These are phyloP conservation scores for Sericinus montela DNA, from an alignment of 2,888 invertebrate species.

Conservation along the genomic window DNA sequence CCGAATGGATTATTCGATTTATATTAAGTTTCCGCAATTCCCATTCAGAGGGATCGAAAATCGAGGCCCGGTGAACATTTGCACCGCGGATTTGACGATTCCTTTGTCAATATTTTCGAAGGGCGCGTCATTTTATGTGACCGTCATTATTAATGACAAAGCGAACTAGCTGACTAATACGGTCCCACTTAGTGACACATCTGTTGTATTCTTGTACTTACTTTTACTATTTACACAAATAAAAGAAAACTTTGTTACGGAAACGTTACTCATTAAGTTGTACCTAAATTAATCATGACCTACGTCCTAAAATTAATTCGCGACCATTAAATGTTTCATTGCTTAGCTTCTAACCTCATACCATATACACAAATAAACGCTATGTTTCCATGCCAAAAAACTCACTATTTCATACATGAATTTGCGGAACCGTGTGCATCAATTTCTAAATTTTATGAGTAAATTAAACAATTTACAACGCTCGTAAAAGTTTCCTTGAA, in stretches of 20 bases:
- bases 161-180: constrained; percentile 54
- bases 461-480: too few species aligned
- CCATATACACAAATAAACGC: not conserved
- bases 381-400: too few species aligned
- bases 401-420: too few species aligned
- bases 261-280: too few species aligned
- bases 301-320: too few species aligned
- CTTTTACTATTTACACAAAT: constrained; percentile 9
- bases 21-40: constrained; percentile 77
- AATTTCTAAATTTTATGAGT: too few species aligned
- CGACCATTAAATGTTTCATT: constrained; percentile 13
- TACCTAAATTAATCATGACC: too few species aligned
- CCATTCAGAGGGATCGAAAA: constrained; percentile 65
- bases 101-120: constrained; percentile 64
- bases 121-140: constrained; percentile 54
- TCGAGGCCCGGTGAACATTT: constrained; percentile 49
- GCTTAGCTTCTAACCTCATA: constrained; percentile 11
- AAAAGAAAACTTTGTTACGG: constrained; percentile 25
- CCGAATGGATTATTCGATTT: constrained; percentile 74
- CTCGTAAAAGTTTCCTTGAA: too few species aligned
- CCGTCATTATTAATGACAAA: constrained; percentile 66
- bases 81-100: constrained; percentile 47
- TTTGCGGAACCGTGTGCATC: too few species aligned
- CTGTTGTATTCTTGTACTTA: constrained; percentile 43
- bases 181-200: constrained; percentile 50